Evolutionary conservation across 2,888 invertebrate genomes (phyloP), one percentile per base, ranked within the genome.

Genomic region (Phalera bucephala): DNA sequence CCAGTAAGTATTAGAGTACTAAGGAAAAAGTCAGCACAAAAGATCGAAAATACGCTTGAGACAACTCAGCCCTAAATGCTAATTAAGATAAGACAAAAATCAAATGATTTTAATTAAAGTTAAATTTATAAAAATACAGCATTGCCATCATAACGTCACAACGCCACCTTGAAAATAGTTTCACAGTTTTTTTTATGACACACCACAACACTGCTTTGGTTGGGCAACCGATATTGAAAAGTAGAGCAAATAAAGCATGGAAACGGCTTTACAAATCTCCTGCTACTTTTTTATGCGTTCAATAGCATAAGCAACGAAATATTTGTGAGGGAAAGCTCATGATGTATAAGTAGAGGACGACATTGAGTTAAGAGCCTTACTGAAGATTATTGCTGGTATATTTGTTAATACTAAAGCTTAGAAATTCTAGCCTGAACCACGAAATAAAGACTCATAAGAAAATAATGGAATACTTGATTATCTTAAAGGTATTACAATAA

Each of bases 311-410:
- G 27, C 30, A 27, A 28, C 12, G n/a, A 12, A 17, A 42, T 40
- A 50, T 31, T 58, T 45, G 45, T 46, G 36, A 50, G 45, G 31
- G 32, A 39, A 39, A 41, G 45, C 36, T 43, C 40, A 36, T 37
- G 45, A 51, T 34, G 42, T 25, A 33, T 39, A 46, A 43, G 56
- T 52, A 55, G 15, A 46, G 45, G 7, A 31, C 32, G 34, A 38
- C 44, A 56, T 56, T 58, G 57, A 41, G 43, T 27, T 26, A n/a
- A 17, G 31, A 27, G 33, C 32, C 39, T 40, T 20, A 34, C 27
- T 25, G n/a, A 43, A 49, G 56, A 52, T 62, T 53, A 62, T 31
- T 17, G 22, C 27, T 34, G 9, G n/a, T n/a, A n/a, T n/a, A n/a
- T n/a, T n/a, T n/a, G n/a, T n/a, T n/a, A n/a, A n/a, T n/a, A n/a